Conservation (phyloP, 2,113 vertebrate species). For the Psittacula cyanocephala region DNA sequence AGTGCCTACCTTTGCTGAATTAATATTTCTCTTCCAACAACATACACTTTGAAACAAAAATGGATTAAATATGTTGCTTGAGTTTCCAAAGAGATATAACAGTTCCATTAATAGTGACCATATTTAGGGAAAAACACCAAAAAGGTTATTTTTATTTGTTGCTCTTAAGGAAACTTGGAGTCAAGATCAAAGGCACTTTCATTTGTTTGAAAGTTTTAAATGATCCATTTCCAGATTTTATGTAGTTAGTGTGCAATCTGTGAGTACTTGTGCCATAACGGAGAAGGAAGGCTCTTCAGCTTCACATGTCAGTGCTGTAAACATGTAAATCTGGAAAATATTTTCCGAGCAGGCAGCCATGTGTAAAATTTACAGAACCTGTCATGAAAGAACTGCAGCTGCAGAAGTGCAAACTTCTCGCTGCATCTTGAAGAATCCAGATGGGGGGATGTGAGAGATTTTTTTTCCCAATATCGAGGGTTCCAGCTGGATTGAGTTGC, state of each 20-base stretch:
- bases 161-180: slow-evolving; percentile 74
- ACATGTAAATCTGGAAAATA: slow-evolving; percentile 85
- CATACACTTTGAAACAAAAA: slow-evolving; percentile 54
- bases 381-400: slow-evolving; percentile 83
- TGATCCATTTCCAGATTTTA: slow-evolving; percentile 81
- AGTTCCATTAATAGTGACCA: slow-evolving; percentile 67
- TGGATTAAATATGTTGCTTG: slow-evolving; percentile 60
- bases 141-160: slow-evolving; percentile 70
- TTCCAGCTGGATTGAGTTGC: slow-evolving; percentile 62
- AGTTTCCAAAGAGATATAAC: slow-evolving; percentile 60
- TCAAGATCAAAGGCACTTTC: slow-evolving; percentile 77
- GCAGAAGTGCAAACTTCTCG: slow-evolving; percentile 76
- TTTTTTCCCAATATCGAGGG: not conserved
- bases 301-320: slow-evolving; percentile 79
- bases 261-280: slow-evolving; percentile 65
- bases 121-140: slow-evolving; percentile 64
- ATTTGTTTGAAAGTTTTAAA: slow-evolving; percentile 83
- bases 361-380: slow-evolving; percentile 88
- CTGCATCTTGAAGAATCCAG: slow-evolving; percentile 75
- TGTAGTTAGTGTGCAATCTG: slow-evolving; percentile 76
- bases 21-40: slow-evolving; percentile 52
- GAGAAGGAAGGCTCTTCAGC: slow-evolving; percentile 74
- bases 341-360: slow-evolving; percentile 83
- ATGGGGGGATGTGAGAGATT: slow-evolving; percentile 67
- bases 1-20: slow-evolving; percentile 18